Percentiles rank a stretch among this genome's conserved stretches.
These are phyloP conservation scores for Alloplasta piceator DNA, from an alignment of 2,888 invertebrate species.

Conservation along the genomic window DNA sequence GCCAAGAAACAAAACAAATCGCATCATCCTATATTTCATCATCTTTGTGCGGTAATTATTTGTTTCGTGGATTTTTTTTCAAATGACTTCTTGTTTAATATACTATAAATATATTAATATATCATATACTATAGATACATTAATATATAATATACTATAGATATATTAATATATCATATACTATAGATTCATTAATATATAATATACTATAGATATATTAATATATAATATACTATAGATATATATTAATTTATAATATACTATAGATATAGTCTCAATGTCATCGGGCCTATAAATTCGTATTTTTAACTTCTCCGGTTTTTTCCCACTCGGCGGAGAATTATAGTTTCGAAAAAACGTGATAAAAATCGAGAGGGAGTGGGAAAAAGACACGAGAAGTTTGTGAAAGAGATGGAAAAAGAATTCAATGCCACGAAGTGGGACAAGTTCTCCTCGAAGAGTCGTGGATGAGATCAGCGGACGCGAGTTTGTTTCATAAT, in stretches of 20 bases:
- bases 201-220: not conserved
- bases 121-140: not conserved
- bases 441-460: conserved; percentile 75
- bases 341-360: not conserved
- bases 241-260: not conserved
- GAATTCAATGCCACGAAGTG: conserved; percentile 68
- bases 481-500: conserved; percentile 47
- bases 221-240: too few relatives aligned
- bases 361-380: conserved; percentile 25
- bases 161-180: not conserved
- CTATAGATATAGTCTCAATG: conserved; percentile 17
- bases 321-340: conserved; percentile 54
- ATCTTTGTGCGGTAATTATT: too few relatives aligned
- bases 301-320: conserved; percentile 70
- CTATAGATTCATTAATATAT: not conserved
- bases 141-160: too few relatives aligned
- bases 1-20: not conserved
- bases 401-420: conserved; percentile 44
- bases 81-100: too few relatives aligned
- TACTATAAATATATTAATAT: not conserved
- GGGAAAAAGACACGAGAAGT: not conserved
- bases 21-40: too few relatives aligned
- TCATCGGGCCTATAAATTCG: conserved; percentile 63
- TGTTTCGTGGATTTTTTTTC: too few relatives aligned
- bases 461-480: conserved; percentile 75